Evolutionary conservation across 2,797 vertebrate genomes (phyloP).

Genomic region (Eutrigla gurnardus): DNA sequence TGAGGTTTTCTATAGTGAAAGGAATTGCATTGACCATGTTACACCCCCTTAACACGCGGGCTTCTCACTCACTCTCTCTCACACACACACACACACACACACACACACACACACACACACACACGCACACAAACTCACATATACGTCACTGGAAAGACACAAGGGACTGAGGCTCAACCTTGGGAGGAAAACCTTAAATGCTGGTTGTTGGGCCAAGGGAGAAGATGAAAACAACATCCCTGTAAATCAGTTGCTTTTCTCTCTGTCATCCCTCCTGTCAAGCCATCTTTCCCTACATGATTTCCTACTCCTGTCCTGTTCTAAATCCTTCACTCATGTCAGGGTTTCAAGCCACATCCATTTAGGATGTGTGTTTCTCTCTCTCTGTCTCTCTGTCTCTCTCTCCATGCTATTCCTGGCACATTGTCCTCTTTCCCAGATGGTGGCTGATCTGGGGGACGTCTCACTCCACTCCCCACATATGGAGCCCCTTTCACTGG

Average conservation of each 20-base stretch:
- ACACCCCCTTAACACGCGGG: slow-evolving; percentile 20
- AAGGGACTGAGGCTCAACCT: slow-evolving; percentile 53
- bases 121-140: neutral
- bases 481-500: slow-evolving; percentile 64
- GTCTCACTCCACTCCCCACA: slow-evolving; percentile 66
- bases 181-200: slow-evolving; percentile 69
- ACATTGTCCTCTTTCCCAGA: slow-evolving; percentile 66
- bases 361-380: slow-evolving; percentile 27
- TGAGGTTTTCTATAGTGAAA: slow-evolving; percentile 60
- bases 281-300: slow-evolving; percentile 39
- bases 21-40: slow-evolving; percentile 71
- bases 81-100: slow-evolving; percentile 8
- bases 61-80: no score
- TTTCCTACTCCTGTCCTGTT: slow-evolving; percentile 26
- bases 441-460: slow-evolving; percentile 63
- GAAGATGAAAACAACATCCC: slow-evolving; percentile 62
- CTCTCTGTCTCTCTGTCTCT: slow-evolving; percentile 1
- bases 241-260: slow-evolving; percentile 63
- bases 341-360: slow-evolving; percentile 40
- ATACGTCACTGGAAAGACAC: slow-evolving; percentile 47
- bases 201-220: slow-evolving; percentile 56
- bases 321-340: slow-evolving; percentile 41
- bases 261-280: slow-evolving; percentile 51
- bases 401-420: slow-evolving; percentile 51
- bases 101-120: neutral